phyloP scores from a whole-genome alignment of 2,888 invertebrate genomes.

The Apantesis nais region DNA sequence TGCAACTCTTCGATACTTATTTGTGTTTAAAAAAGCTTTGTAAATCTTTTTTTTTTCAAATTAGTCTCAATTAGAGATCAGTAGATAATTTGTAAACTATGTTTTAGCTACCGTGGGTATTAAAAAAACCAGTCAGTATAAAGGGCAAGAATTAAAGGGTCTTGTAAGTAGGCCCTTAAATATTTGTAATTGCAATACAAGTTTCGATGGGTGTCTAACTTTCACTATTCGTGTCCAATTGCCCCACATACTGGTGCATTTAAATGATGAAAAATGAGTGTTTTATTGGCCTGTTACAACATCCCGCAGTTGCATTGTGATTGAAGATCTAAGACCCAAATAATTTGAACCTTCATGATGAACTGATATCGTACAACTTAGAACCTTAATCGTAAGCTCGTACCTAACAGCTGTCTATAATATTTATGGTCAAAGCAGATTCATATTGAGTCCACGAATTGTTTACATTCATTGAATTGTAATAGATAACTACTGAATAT shows the following conservation, averaged over 20 bases:
- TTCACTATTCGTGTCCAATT: constrained; percentile 51
- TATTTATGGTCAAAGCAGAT: constrained; percentile 32
- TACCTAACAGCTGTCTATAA: constrained; percentile 50
- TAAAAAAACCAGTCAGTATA: not conserved
- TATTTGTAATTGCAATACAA: not conserved
- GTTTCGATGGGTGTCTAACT: constrained; percentile 29
- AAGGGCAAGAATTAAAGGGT: not conserved
- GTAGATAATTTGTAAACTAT: not conserved
- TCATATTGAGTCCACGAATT: constrained; percentile 32
- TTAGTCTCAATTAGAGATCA: too few species aligned
- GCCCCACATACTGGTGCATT: constrained; percentile 31
- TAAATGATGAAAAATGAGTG: constrained; percentile 54
- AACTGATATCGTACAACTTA: constrained; percentile 33
- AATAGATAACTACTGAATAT: constrained; percentile 23
- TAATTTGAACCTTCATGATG: constrained; percentile 39
- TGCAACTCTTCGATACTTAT: not conserved
- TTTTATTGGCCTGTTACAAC: constrained; percentile 61
- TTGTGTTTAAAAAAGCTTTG: too few species aligned
- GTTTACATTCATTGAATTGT: constrained; percentile 36
- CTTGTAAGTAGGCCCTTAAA: not conserved
- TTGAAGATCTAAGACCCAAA: constrained; percentile 49
- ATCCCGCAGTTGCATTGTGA: constrained; percentile 49
- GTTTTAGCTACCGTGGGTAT: not conserved
- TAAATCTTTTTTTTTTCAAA: too few species aligned
- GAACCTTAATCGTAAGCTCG: constrained; percentile 42